These are phyloP conservation scores for Melospiza georgiana DNA, from an alignment of 2,113 vertebrate genomes.

Conservation along the genomic window DNA sequence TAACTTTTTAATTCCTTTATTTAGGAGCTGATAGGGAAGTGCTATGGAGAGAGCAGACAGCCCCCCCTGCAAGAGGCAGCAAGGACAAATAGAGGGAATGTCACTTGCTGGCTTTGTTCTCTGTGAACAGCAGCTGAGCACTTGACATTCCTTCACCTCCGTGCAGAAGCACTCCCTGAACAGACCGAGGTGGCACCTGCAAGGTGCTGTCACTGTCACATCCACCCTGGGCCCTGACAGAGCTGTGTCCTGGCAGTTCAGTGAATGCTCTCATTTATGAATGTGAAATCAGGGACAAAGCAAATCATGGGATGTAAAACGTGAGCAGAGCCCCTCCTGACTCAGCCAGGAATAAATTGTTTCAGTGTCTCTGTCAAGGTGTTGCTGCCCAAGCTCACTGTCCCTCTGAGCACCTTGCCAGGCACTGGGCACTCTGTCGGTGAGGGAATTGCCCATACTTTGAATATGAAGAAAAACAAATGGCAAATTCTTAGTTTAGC, in stretches of 20 bases:
- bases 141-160: background rate
- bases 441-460: background rate
- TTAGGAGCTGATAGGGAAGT: background rate
- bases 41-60: background rate
- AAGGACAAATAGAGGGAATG: background rate
- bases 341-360: background rate
- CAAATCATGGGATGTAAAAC: background rate
- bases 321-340: background rate
- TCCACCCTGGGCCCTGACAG: background rate
- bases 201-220: background rate
- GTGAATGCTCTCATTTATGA: background rate
- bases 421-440: background rate
- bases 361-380: background rate
- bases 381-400: background rate
- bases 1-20: background rate
- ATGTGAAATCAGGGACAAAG: background rate
- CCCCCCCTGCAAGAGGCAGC: background rate
- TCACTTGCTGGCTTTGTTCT: background rate
- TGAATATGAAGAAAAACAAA: background rate
- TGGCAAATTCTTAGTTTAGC: background rate
- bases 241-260: background rate
- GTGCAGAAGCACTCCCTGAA: background rate
- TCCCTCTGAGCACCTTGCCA: accelerated
- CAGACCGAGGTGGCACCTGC: background rate
- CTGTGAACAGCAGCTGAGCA: background rate